phyloP scores from a whole-genome alignment of 1,140 invertebrate species.

The Scaptomyza montana region DNA sequence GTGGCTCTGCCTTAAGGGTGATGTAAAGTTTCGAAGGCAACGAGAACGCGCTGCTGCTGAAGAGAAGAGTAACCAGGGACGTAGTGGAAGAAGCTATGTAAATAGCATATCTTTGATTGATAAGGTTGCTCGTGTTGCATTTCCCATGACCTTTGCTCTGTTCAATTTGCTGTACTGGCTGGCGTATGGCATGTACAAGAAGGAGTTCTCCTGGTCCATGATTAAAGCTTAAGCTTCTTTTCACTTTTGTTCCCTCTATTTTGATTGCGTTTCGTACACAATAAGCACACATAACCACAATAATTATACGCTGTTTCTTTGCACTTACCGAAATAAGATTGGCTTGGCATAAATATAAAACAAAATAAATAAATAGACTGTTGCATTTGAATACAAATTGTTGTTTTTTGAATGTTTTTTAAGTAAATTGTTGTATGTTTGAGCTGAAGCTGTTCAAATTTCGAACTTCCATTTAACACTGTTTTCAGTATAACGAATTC shows the following conservation, averaged over 20 bases:
- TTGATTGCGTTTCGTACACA: neutral
- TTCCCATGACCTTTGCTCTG: constrained; percentile 93
- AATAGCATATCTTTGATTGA: constrained; percentile 96
- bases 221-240: constrained; percentile 50
- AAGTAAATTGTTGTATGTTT: too few relatives aligned
- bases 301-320: neutral
- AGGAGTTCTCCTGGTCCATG: constrained; percentile 78
- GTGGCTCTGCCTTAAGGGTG: constrained; percentile 91
- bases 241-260: too few relatives aligned
- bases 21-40: constrained; percentile 90
- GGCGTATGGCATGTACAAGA: constrained; percentile 80
- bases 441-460: too few relatives aligned
- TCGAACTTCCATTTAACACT: too few relatives aligned
- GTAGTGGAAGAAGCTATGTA: constrained; percentile 86
- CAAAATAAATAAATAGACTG: constrained; percentile 2
- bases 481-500: too few relatives aligned
- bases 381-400: neutral
- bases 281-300: too few relatives aligned
- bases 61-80: constrained; percentile 66
- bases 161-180: constrained; percentile 96
- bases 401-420: neutral
- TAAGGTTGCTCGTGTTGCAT: constrained; percentile 91
- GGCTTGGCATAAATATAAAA: neutral
- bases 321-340: neutral
- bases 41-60: constrained; percentile 89